Base-by-base conservation (phyloP, 2,797 vertebrate genomes). In the Neomorphus geoffroyi region DNA sequence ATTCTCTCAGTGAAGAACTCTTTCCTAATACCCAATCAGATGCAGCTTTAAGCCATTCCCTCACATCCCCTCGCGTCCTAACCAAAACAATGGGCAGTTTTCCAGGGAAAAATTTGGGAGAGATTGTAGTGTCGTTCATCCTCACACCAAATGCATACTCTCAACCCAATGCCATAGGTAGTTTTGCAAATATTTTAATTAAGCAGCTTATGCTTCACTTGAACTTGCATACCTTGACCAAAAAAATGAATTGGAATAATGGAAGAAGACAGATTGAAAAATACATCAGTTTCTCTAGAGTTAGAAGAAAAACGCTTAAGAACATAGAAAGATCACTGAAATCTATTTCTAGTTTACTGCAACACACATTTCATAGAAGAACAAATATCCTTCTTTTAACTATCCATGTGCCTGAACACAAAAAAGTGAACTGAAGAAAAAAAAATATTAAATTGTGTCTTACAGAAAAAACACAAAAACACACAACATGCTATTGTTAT, bases 401-500 rank as follows among this genome's bases (percentile, higher is more conserved):
- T 60, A 50, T 33, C 58, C 86, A 61, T 41, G 80, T 94, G 86
- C 39, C 67, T 71, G 30, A 93, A 86, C 15, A 81, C 16, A 95
- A 92, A 93, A 53, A 79, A 86, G n/a, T n/a, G 58, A 94, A 85
- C 70, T 80, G 71, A 69, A n/a, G 73, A 53, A 33, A 83, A 78
- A 61, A 90, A 85, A 72, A 66, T 53, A 73, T 86, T 94, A 56
- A 78, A 80, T 70, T 91, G 45, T 83, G 61, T 70, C 82, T 83
- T 83, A 51, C 24, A 85, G 50, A 45, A 71, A 90, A 72, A 91
- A 45, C 6, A 0, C 18, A 11, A 58, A 81, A 58, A 1, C 33
- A 72, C 69, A 89, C 48, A 93, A 91, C 67, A 85, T 35, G 56
- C 53, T 96, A 92, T 90, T 94, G 95, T 90, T 90, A 92, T 16